A percentile compares a stretch with the other conserved stretches of the same genome.
phyloP scores from a whole-genome alignment of 2,888 invertebrate genomes.

The Epinotia bilunana region DNA sequence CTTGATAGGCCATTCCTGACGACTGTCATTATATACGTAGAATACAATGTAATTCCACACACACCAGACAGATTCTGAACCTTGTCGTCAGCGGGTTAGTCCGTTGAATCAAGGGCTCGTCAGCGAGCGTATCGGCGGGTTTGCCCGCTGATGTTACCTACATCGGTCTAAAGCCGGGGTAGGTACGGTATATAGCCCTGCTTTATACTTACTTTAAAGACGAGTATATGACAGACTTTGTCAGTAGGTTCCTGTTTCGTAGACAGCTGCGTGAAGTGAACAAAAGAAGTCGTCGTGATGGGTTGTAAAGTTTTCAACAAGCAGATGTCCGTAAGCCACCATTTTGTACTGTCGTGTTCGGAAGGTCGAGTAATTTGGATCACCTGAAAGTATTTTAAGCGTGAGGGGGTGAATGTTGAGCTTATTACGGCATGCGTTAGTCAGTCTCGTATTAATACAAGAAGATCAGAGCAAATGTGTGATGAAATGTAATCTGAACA shows the following conservation, averaged over 20 bases:
- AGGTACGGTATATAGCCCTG: not conserved
- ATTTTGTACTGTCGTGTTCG: conserved; percentile 64
- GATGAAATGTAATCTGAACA: too few species aligned
- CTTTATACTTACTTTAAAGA: conserved; percentile 65
- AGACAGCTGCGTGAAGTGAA: conserved; percentile 54
- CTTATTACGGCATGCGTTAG: too few species aligned
- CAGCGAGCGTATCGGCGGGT: too few species aligned
- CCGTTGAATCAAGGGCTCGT: too few species aligned
- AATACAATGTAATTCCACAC: too few species aligned
- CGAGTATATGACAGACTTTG: conserved; percentile 66
- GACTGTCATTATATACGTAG: too few species aligned
- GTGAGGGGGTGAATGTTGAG: not conserved
- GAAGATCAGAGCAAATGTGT: too few species aligned
- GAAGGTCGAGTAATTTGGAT: conserved; percentile 70
- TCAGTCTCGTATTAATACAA: too few species aligned
- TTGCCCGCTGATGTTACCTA: not conserved
- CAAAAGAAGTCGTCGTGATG: conserved; percentile 64
- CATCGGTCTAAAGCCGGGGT: too few species aligned
- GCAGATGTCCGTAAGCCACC: conserved; percentile 73
- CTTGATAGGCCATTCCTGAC: too few species aligned
- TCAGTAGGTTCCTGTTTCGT: conserved; percentile 51
- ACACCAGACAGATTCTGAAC: too few species aligned
- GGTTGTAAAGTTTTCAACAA: conserved; percentile 71
- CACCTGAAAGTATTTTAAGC: conserved; percentile 56
- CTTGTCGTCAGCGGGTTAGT: too few species aligned